phyloP scores from a whole-genome alignment of 2,888 invertebrate species.

The Lumbricus terrestris region DNA sequence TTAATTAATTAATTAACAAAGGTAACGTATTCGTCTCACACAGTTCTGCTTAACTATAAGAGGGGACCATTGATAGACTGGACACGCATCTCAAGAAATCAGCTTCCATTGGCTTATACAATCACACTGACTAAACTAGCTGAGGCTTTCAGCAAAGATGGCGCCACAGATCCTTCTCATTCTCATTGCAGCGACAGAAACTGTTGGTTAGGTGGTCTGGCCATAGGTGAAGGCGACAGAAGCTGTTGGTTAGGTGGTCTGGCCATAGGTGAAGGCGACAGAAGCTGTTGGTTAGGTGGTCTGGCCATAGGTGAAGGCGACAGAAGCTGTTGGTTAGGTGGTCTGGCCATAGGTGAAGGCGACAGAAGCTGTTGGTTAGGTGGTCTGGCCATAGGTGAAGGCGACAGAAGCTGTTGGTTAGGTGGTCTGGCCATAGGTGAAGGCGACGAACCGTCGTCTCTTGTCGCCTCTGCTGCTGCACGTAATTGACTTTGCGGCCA shows the following conservation, averaged over 20 bases:
- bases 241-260: too few relatives aligned
- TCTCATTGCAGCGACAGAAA: not conserved
- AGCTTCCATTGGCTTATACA: not conserved
- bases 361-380: not conserved
- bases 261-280: too few relatives aligned
- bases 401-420: not conserved
- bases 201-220: not conserved
- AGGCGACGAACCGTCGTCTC: not conserved
- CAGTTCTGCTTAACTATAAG: not conserved
- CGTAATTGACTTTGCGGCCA: not conserved
- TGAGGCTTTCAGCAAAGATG: not conserved
- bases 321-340: not conserved
- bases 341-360: too few relatives aligned
- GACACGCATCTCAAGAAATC: not conserved
- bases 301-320: too few relatives aligned
- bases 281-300: too few relatives aligned
- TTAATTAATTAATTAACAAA: too few relatives aligned
- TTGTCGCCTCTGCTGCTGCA: not conserved
- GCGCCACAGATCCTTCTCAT: not conserved
- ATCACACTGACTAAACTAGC: not conserved
- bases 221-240: too few relatives aligned
- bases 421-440: too few relatives aligned
- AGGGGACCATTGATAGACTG: not conserved
- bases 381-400: too few relatives aligned
- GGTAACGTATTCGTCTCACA: not conserved